A percentile compares a stretch with the other conserved stretches of the same genome.
Conservation (phyloP, 1,140 invertebrate genomes). For the Temnothorax longispinosus region DNA sequence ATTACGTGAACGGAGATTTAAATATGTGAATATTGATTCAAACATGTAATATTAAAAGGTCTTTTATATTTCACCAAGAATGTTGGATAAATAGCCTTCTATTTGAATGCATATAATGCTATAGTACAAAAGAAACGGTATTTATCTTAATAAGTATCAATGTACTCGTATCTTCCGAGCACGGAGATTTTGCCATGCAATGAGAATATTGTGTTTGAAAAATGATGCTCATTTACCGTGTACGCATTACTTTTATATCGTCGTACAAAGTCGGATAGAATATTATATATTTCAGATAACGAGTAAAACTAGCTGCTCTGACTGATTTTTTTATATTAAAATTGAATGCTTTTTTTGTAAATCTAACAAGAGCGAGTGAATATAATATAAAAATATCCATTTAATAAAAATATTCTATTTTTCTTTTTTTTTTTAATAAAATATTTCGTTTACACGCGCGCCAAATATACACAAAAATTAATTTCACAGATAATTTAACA, state of each 20-base stretch:
- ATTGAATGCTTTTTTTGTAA: background rate
- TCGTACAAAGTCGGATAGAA: background rate
- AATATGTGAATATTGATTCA: background rate
- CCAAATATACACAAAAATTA: background rate
- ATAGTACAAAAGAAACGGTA: background rate
- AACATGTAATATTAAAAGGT: background rate
- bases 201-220: slow-evolving; percentile 39
- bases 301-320: background rate
- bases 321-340: slow-evolving; percentile 42
- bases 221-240: slow-evolving; percentile 27
- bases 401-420: slow-evolving; percentile 9
- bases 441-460: background rate
- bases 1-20: background rate
- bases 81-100: background rate
- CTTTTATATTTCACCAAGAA: background rate
- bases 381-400: slow-evolving; percentile 17
- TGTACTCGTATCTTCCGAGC: background rate
- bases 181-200: background rate
- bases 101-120: background rate
- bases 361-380: background rate
- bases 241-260: background rate
- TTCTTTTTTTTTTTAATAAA: background rate
- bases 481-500: background rate
- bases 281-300: background rate
- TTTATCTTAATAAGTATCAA: slow-evolving; percentile 24